Conservation (phyloP, 2,888 invertebrate genomes). For the Lasius fuliginosus region DNA sequence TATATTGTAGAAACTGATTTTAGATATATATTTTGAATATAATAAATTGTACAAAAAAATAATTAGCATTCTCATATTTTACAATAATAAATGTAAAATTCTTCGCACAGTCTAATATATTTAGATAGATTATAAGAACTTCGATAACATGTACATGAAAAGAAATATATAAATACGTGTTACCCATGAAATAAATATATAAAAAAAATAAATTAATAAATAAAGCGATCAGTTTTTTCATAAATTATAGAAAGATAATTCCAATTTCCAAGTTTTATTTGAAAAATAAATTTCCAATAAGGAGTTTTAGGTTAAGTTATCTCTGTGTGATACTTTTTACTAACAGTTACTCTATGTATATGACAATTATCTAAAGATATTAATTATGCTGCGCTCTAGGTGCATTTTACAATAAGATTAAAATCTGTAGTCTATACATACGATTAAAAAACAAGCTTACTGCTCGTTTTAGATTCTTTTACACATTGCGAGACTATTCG, state of each 20-base stretch:
- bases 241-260: not conserved
- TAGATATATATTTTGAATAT: not conserved
- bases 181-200: not conserved
- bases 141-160: not conserved
- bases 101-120: no score
- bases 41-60: no score
- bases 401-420: not conserved
- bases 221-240: not conserved
- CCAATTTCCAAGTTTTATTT: not conserved
- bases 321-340: not conserved
- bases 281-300: not conserved
- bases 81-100: no score
- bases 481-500: not conserved
- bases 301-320: slow-evolving; percentile 34
- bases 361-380: not conserved
- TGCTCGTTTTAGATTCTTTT: not conserved
- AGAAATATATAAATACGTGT: not conserved
- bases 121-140: no score
- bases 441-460: not conserved
- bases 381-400: not conserved
- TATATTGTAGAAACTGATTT: not conserved
- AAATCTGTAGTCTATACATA: not conserved
- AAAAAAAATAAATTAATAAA: not conserved
- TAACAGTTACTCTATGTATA: not conserved
- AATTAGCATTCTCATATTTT: no score